Percentiles rank a stretch among this genome's conserved stretches.
These are phyloP conservation scores for Sinopyrophorus schimmeli DNA, from an alignment of 2,888 invertebrate genomes.

Conservation along the genomic window DNA sequence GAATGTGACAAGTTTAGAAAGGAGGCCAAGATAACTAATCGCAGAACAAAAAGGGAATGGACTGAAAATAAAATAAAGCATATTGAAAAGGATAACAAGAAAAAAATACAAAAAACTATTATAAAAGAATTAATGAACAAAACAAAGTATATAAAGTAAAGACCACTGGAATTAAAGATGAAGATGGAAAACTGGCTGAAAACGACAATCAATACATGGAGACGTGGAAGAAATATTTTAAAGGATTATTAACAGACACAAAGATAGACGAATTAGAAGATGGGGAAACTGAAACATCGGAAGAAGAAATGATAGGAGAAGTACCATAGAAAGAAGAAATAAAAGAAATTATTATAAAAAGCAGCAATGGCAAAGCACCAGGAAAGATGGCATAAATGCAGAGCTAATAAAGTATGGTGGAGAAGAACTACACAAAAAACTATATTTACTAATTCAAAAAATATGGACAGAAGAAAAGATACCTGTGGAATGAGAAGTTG, in stretches of 20 bases:
- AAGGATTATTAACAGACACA: no score
- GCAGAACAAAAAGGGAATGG: no score
- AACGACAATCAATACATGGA: no score
- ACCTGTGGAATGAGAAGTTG: conserved; percentile 5
- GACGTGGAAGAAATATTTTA: no score
- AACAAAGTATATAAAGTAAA: not conserved
- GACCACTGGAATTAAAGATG: not conserved
- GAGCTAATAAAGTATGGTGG: conserved; percentile 7
- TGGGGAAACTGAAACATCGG: no score
- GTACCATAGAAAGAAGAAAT: not conserved
- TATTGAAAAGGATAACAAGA: conserved; percentile 14
- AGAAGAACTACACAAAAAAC: not conserved
- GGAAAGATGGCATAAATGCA: not conserved
- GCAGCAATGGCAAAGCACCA: not conserved
- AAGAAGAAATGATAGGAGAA: not conserved
- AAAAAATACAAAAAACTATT: conserved; percentile 1
- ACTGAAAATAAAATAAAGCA: conserved; percentile 3
- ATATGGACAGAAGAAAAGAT: conserved; percentile 11
- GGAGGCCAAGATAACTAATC: no score
- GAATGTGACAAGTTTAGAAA: no score
- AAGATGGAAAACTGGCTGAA: not conserved
- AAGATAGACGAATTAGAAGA: no score
- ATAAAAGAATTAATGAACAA: conserved; percentile 1
- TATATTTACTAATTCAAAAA: conserved; percentile 1
- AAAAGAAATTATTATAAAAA: not conserved